Conservation (phyloP, 2,888 invertebrate genomes). For the Empis livida region DNA sequence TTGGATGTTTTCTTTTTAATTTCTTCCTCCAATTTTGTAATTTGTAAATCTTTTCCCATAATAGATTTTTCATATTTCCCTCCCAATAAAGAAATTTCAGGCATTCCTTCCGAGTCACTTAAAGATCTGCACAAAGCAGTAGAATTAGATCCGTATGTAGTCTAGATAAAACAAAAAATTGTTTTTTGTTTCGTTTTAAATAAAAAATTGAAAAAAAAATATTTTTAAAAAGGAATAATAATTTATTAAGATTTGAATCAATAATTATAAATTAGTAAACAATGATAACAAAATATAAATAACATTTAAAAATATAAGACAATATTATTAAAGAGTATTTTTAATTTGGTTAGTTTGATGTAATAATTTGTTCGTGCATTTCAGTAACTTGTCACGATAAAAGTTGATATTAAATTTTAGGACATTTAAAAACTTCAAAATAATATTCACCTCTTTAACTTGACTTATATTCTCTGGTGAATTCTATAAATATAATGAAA, state of each 20-base stretch:
- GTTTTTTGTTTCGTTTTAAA: not conserved
- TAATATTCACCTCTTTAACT: not conserved
- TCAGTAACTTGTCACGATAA: too few species aligned
- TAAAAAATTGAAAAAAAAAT: not conserved
- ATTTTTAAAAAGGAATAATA: not conserved
- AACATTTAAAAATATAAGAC: not conserved
- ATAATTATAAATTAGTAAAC: not conserved
- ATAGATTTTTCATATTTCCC: constrained; percentile 35
- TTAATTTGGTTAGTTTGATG: too few species aligned
- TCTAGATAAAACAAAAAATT: constrained; percentile 1
- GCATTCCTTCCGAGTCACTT: constrained; percentile 22
- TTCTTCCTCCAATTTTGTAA: constrained; percentile 39
- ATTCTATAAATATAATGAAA: not conserved
- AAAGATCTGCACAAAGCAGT: constrained; percentile 19
- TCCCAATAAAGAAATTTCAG: constrained; percentile 9
- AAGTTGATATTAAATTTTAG: too few species aligned
- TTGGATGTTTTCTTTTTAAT: constrained; percentile 31
- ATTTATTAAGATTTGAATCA: constrained; percentile 6
- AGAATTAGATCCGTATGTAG: constrained; percentile 10
- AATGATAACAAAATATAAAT: not conserved
- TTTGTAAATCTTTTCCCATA: constrained; percentile 40
- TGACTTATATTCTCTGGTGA: not conserved
- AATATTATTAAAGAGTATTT: not conserved
- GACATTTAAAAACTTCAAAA: not conserved
- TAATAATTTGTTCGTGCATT: too few species aligned